These are phyloP conservation scores for Paracanthobrama guichenoti DNA, from an alignment of 2,113 vertebrate genomes.

Conservation along the genomic window DNA sequence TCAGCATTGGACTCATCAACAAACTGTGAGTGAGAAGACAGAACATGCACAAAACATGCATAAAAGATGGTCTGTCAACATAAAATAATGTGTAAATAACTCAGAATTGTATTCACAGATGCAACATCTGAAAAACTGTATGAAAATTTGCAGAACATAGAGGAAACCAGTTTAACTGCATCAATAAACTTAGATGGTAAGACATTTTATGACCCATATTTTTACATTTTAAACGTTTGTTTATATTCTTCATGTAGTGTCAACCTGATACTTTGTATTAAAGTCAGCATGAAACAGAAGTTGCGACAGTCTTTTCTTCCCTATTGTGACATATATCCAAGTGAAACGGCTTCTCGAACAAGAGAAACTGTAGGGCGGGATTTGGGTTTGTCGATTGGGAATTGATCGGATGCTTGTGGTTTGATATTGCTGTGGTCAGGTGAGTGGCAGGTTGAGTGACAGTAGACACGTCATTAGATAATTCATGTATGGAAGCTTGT, in stretches of 20 bases:
- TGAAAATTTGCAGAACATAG: background rate
- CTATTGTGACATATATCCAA: no score
- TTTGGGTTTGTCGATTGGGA: no score
- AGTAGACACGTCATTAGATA: no score
- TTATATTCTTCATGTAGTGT: background rate
- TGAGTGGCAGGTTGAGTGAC: no score
- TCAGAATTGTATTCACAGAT: background rate
- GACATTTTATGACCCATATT: background rate
- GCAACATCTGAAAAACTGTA: background rate
- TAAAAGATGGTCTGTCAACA: background rate
- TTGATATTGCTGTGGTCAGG: no score
- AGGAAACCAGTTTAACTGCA: background rate
- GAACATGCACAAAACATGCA: no score
- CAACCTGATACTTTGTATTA: background rate
- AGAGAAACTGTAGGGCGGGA: no score
- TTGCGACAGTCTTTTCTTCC: no score
- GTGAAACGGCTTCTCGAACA: no score
- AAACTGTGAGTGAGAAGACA: background rate
- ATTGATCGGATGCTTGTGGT: no score
- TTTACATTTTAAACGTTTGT: background rate
- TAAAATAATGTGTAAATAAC: background rate
- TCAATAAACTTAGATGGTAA: background rate
- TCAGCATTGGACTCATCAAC: constrained; percentile 16
- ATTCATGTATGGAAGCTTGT: no score
- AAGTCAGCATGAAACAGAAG: no score